These are phyloP conservation scores for Macrostomum lignano DNA, from an alignment of 1,140 invertebrate genomes.

Conservation along the genomic window DNA sequence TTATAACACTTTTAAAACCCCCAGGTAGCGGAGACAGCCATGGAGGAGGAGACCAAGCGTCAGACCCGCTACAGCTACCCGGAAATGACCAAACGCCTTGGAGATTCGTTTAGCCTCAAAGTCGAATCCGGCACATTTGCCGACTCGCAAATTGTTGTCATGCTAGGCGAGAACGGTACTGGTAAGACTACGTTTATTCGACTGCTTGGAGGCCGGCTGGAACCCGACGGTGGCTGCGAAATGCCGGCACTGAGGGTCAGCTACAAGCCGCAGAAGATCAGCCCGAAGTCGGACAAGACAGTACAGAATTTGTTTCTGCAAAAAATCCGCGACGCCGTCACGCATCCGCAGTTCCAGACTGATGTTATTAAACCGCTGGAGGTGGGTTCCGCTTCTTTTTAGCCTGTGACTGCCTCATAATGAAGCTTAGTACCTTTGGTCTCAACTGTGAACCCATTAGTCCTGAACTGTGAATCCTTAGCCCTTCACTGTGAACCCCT, in stretches of 20 bases:
- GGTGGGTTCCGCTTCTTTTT: no score
- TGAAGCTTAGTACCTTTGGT: no score
- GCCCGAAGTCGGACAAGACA: constrained; percentile 72
- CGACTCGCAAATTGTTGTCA: constrained; percentile 91
- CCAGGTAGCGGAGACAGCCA: constrained; percentile 52
- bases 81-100: constrained; percentile 40
- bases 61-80: constrained; percentile 89
- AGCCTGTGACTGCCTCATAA: no score
- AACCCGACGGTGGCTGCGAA: constrained; percentile 54
- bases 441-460: no score
- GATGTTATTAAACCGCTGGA: constrained; percentile 85
- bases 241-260: constrained; percentile 49
- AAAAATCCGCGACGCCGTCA: constrained; percentile 77
- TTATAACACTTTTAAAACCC: background rate
- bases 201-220: constrained; percentile 76
- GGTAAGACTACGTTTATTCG: constrained; percentile 97
- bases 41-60: constrained; percentile 80
- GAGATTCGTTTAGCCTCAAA: constrained; percentile 41
- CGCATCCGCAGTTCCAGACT: constrained; percentile 88
- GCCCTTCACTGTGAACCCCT: no score
- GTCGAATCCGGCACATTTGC: constrained; percentile 76
- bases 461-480: no score
- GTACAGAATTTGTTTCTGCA: constrained; percentile 70
- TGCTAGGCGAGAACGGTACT: constrained; percentile 94
- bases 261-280: constrained; percentile 98